Evolutionary conservation across 2,113 vertebrate species (phyloP), one percentile per base, ranked within the genome.

Genomic region (Verasper variegatus): DNA sequence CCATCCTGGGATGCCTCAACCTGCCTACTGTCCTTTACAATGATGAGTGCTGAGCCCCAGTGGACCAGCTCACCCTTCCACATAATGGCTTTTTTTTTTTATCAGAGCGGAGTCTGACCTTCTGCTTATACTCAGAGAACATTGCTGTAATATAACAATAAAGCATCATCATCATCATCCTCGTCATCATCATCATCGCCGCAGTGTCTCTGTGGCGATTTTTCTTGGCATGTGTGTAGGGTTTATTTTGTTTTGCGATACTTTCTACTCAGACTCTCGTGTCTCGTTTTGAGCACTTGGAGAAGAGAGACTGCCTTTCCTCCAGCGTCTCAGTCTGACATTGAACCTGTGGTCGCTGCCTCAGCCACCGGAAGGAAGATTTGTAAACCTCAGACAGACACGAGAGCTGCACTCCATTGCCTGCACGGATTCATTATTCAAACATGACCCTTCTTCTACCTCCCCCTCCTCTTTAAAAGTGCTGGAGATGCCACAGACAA

Each of bases 361-460:
- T 70, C n/a, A 20, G 21, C 26, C 62, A 56, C 68, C 49, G 35
- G 63, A 79, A 57, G 66, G 69, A 68, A 49, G 57, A 70, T 62
- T 47, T 4, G 52, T 3, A 59, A 75, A 11, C 59, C 68, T 75
- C 78, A 66, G 54, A 59, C 54, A 57, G 58, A 74, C 66, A 55
- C 47, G 0, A 1, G 26, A 40, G 68, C 74, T 54, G 65, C 15
- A 73, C 75, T 76, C 80, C 73, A 61, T 79, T 76, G 76, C 17
- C 68, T 0, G 37, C 31, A 31, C 74, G 66, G 71, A 80, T 88
- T 89, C 72, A 87, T 88, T 80, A 87, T 89, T 90, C 81, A 90
- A 78, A 84, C 78, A 74, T 63, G 82, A 86, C 80, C 80, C 83
- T 80, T 88, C 68, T 61, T 51, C 67, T 64, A 56, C 47, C 6